Base-by-base conservation (phyloP, 92 coral and sea anemone species). In the Porites divaricata region DNA sequence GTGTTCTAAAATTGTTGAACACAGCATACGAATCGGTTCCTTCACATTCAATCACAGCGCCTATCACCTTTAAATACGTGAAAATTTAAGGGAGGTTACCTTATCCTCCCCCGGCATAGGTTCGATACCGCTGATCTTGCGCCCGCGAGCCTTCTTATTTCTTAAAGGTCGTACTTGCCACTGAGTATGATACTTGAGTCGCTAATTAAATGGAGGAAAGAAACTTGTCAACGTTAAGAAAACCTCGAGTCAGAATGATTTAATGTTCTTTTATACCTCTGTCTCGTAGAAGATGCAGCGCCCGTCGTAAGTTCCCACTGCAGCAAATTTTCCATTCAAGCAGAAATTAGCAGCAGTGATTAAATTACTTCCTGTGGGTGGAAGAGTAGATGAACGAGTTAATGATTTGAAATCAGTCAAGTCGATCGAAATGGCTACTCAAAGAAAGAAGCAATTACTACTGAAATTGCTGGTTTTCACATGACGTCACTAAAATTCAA, bases 31-130 rank as follows among this genome's bases (percentile, higher is more conserved):
- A 35, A 35, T 35, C 5, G 45, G 45, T 35, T 35, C 45, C 45
- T 35, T 35, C 45, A 35, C 45, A 35, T 35, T 35, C 41, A 35
- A 6, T 35, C 6, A 35, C 5, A 6, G 5, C 41, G 6, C 41
- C 41, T 35, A 35, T 4, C 45, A 0, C 45, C 45, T 35, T 35
- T 35, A 35, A 35, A 35, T 35, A 35, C 17, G 19, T 2, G 65
- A 61, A 61, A 61, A 61, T 16, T 61, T 19, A 16, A 3, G 49
- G 19, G 2, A 5, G 6, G 4, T 14, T 15, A 96, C 98, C 98
- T 96, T 96, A 74, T 96, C 99, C 71, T 96, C 99, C 6, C 99
- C 99, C 4, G 99, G 99, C 99, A 96, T 96, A 4, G 99, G 99
- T 80, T 96, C 99, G 72, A 96, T 96, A 21, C 99, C 99, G 61